phyloP scores from a whole-genome alignment of 2,113 vertebrate species.

The Puntigrus tetrazona region DNA sequence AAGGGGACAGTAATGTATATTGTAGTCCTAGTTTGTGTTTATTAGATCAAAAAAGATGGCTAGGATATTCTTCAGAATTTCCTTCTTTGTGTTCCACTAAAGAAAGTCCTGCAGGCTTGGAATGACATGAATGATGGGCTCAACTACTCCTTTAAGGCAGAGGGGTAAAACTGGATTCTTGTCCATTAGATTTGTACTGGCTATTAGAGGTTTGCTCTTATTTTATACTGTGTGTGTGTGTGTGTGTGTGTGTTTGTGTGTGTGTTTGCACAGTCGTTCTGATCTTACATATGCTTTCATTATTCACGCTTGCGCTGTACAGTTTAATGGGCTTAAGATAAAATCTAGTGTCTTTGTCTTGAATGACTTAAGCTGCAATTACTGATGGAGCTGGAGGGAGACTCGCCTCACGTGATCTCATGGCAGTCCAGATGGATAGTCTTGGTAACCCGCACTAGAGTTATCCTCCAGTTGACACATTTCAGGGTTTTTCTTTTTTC shows the following conservation, averaged over 20 bases:
- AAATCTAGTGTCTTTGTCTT: slow-evolving; percentile 19
- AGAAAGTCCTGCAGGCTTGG: background rate
- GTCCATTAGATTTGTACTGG: background rate
- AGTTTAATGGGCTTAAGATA: slow-evolving; percentile 37
- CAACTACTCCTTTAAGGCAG: background rate
- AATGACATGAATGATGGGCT: background rate
- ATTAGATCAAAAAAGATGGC: background rate
- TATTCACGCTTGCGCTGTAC: background rate
- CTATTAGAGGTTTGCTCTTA: background rate
- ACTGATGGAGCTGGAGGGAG: slow-evolving; percentile 10
- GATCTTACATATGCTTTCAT: slow-evolving; percentile 18
- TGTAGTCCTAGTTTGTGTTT: background rate
- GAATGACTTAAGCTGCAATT: slow-evolving; percentile 37
- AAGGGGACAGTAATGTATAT: too few relatives aligned
- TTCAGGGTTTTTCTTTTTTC: background rate
- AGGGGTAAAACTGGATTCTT: background rate
- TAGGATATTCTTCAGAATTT: background rate
- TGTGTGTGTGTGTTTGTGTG: background rate
- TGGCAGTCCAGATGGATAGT: slow-evolving; percentile 28
- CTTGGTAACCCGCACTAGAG: slow-evolving; percentile 15
- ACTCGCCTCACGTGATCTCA: slow-evolving; percentile 3
- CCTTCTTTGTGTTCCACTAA: background rate
- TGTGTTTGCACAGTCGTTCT: background rate
- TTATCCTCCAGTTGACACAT: slow-evolving; percentile 27
- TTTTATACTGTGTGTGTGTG: background rate